Base-by-base conservation (phyloP, 2,888 invertebrate genomes). In the Caenorhabditis japonica region DNA sequence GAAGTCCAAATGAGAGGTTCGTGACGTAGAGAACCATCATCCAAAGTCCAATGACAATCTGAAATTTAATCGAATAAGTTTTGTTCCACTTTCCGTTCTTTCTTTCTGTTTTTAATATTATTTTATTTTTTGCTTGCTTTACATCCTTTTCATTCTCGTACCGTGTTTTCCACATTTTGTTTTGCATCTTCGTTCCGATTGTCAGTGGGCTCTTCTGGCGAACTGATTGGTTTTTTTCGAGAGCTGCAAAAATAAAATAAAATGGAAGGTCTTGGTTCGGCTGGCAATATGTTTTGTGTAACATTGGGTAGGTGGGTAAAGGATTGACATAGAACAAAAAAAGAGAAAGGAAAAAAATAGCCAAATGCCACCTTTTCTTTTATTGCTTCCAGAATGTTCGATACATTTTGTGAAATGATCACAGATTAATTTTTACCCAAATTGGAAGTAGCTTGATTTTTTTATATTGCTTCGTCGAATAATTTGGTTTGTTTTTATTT, bases 1-100 rank as follows among this genome's bases (percentile, higher is more conserved):
- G 72, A 10, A 72, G 41, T 15, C 72, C 72, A 25, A 72, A 72
- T 12, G 59, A 39, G 47, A 53, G 58, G 27, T 72, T 72, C 4
- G 72, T 72, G 43, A 72, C 41, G 43, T 72, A 64, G 19, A 70
- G 47, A 5, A 70, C 70, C 23, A 56, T 49, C 15, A 60, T 38
- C 70, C 70, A 70, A 21, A 70, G 36, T 41, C 70, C 70, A 7
- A 61, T 56, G 55, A 70, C 70, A 55, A 70, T 56, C 70, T 70
- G 38, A 51, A 66, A 66, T 2, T 47, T 3, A 8, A 7, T 44
- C 19, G 7, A 12, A 15, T 17, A 4, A 3, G 4, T 44, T 8
- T 19, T 5, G n/a, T 39, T 39, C 10, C 30, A 5, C 30, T 30
- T 30, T 10, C n/a, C n/a, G n/a, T n/a, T n/a, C n/a, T n/a, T n/a